Conservation (phyloP, 1,140 invertebrate species). For the Rhopalosiphum maidis region DNA sequence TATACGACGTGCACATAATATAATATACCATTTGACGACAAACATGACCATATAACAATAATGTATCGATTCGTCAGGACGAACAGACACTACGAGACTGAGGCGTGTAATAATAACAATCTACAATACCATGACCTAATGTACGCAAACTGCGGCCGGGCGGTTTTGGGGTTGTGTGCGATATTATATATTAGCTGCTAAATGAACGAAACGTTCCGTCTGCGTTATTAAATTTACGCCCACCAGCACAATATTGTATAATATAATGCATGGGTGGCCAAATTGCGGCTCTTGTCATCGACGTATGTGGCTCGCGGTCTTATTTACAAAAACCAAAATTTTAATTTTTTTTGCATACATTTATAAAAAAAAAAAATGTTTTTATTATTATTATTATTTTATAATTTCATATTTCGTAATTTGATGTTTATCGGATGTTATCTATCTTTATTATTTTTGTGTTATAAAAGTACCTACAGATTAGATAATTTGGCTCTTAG, state of each 20-base stretch:
- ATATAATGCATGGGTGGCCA: not conserved
- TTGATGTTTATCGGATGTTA: no score
- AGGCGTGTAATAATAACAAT: not conserved
- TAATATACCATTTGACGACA: not conserved
- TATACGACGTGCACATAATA: no score
- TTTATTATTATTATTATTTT: no score
- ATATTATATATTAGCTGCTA: not conserved
- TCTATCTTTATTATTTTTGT: no score
- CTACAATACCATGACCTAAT: not conserved
- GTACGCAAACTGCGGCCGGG: not conserved
- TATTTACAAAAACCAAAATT: no score
- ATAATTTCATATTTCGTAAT: no score
- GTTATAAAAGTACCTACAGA: no score
- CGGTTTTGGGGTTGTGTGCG: not conserved
- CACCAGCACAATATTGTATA: not conserved
- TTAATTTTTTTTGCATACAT: no score
- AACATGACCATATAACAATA: not conserved
- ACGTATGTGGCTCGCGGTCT: no score
- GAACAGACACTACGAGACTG: not conserved
- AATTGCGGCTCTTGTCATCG: no score
- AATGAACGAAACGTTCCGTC: not conserved
- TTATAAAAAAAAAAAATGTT: no score
- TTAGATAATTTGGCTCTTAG: no score
- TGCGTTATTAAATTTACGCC: not conserved
- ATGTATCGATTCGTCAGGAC: not conserved